Evolutionary conservation across 2,797 vertebrate species (phyloP).

Genomic region (Echeneis naucrates): DNA sequence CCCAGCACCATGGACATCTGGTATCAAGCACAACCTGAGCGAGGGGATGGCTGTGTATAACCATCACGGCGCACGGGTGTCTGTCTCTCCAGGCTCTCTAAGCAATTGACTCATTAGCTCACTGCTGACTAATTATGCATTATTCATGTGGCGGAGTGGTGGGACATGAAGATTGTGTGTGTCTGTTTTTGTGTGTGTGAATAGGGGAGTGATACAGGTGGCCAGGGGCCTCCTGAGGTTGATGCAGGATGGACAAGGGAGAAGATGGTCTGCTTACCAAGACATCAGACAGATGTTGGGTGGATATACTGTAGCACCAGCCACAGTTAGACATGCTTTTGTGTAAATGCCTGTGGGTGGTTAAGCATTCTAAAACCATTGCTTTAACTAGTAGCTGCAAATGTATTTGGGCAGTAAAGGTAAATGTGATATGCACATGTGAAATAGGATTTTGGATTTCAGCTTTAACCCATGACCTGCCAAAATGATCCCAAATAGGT

Average conservation of each 20-base stretch:
- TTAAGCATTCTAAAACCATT: constrained; percentile 43
- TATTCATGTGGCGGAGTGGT: constrained; percentile 79
- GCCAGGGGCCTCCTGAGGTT: constrained; percentile 66
- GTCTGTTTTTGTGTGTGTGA: constrained; percentile 28
- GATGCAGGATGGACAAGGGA: constrained; percentile 65
- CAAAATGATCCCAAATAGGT: neutral
- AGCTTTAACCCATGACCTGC: neutral
- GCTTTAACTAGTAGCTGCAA: constrained; percentile 13
- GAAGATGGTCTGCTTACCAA: constrained; percentile 72
- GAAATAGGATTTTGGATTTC: neutral
- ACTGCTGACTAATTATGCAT: constrained; percentile 79
- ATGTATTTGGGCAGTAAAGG: neutral
- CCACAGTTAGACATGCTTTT: constrained; percentile 45
- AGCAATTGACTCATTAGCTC: constrained; percentile 82
- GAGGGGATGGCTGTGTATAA: constrained; percentile 63
- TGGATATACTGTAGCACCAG: constrained; percentile 69
- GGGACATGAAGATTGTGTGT: constrained; percentile 21
- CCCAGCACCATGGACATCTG: constrained; percentile 75
- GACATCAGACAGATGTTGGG: constrained; percentile 79
- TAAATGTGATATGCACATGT: constrained; percentile 1
- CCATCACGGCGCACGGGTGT: constrained; percentile 67
- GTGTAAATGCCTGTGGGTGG: constrained; percentile 49
- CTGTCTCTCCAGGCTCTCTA: constrained; percentile 71
- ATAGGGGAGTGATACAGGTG: constrained; percentile 66
- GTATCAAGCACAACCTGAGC: constrained; percentile 65